Evolutionary conservation across 1,140 invertebrate species (phyloP), one percentile per base, ranked within the genome.

Genomic region (Cotesia glomerata): DNA sequence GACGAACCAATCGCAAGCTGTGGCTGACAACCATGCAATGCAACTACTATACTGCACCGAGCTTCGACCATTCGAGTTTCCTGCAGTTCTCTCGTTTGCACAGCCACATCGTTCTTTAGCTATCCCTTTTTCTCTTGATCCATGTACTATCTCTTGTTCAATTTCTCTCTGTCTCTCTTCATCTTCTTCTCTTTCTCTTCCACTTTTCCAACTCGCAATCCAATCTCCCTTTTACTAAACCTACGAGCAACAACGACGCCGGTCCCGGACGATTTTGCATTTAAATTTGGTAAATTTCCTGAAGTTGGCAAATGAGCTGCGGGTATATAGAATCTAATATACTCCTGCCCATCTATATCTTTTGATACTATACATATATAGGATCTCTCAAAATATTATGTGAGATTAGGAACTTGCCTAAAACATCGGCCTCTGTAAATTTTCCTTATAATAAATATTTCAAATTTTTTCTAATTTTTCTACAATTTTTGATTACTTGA

Each of bases 201-300:
- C 74, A 72, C 71, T 66, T 72, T 63, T 63, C 18, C 74, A 77
- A 74, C 78, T 73, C 61, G 56, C 70, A 45, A 71, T 69, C 68
- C 75, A 72, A 72, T 74, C 75, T 74, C 69, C 59, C 70, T 76
- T 59, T 13, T 69, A 54, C 52, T 65, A 59, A 13, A 69, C 32
- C 18, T 59, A 56, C 69, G 52, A 66, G 54, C 69, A 59, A 64
- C 56, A 58, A 59, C 52, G 59, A 67, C 72, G 65, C 13, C 56
- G 67, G 61, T 35, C 51, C 70, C 76, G 75, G 79, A 82, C 82
- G 84, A 85, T 85, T 85, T 85, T 85, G 82, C 84, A 85, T 85
- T 85, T 84, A 85, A 85, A 85, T 85, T 85, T 85, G 79, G 81
- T 82, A 84, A 85, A 85, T 84, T 85, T 84, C 78, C 82, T 82